Conservation (phyloP, 2,797 vertebrate species). For the Artibeus jamaicensis region DNA sequence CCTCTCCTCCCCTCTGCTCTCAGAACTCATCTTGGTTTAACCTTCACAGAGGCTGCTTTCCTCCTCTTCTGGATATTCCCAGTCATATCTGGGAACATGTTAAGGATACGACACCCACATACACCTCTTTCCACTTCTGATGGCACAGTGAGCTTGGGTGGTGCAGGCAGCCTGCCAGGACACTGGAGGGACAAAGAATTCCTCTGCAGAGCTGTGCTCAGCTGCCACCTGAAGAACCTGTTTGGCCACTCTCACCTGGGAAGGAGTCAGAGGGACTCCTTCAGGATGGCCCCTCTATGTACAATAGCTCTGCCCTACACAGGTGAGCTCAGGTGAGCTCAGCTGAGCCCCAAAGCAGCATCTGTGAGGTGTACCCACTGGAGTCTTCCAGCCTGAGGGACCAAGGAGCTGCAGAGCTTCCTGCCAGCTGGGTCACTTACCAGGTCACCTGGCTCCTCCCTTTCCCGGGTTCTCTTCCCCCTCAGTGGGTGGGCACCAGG, state of each 20-base stretch:
- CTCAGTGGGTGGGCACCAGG: rapidly evolving
- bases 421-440: neutral
- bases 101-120: neutral
- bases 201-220: neutral
- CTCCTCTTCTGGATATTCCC: neutral
- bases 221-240: conserved; percentile 47
- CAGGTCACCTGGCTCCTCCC: neutral
- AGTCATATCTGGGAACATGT: neutral
- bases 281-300: neutral
- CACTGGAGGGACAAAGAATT: neutral
- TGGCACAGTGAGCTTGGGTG: neutral
- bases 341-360: neutral
- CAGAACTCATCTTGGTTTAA: neutral
- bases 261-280: neutral
- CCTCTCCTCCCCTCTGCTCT: neutral
- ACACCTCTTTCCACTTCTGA: neutral
- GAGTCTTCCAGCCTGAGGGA: neutral
- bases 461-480: too few relatives aligned
- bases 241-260: conserved; percentile 1
- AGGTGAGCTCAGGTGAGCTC: neutral
- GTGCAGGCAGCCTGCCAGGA: neutral
- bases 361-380: neutral
- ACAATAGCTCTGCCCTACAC: neutral
- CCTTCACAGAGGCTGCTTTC: neutral
- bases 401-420: neutral